These are phyloP conservation scores for Macaria notata DNA, from an alignment of 2,888 invertebrate species.

Conservation along the genomic window DNA sequence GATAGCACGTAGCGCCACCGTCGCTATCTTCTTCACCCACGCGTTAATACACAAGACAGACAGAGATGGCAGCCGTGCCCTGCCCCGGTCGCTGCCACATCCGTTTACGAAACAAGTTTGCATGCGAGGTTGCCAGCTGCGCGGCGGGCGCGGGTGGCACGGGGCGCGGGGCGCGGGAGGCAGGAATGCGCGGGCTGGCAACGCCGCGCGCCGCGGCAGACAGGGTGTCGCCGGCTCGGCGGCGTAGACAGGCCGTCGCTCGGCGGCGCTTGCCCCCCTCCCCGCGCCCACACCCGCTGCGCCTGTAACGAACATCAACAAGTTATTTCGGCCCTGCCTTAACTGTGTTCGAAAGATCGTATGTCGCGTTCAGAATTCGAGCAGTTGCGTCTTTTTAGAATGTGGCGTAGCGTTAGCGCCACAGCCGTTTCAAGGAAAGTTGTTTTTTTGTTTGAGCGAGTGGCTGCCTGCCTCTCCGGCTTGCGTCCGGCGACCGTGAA, in stretches of 20 bases:
- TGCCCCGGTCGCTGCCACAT: constrained; percentile 83
- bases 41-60: constrained; percentile 42
- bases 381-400: constrained; percentile 58
- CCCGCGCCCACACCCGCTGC: constrained; percentile 61
- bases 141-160: constrained; percentile 75
- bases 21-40: constrained; percentile 59
- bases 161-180: constrained; percentile 71
- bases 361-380: constrained; percentile 48
- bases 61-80: constrained; percentile 59
- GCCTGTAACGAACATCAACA: constrained; percentile 78
- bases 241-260: constrained; percentile 91
- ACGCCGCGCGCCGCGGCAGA: constrained; percentile 92
- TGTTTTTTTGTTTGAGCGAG: constrained; percentile 65
- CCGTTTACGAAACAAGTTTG: constrained; percentile 89
- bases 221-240: constrained; percentile 96
- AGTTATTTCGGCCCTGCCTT: constrained; percentile 76
- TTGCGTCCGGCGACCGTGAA: constrained; percentile 74
- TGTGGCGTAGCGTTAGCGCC: constrained; percentile 67
- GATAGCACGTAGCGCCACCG: constrained; percentile 82
- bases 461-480: constrained; percentile 66
- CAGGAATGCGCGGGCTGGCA: constrained; percentile 83
- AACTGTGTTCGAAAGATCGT: constrained; percentile 59
- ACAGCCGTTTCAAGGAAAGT: constrained; percentile 80
- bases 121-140: constrained; percentile 81
- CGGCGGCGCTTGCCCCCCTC: constrained; percentile 76